A percentile compares a stretch with the other conserved stretches of the same genome.
Evolutionary conservation across 1,140 invertebrate genomes (phyloP).

Genomic region (Plutomurus gul): DNA sequence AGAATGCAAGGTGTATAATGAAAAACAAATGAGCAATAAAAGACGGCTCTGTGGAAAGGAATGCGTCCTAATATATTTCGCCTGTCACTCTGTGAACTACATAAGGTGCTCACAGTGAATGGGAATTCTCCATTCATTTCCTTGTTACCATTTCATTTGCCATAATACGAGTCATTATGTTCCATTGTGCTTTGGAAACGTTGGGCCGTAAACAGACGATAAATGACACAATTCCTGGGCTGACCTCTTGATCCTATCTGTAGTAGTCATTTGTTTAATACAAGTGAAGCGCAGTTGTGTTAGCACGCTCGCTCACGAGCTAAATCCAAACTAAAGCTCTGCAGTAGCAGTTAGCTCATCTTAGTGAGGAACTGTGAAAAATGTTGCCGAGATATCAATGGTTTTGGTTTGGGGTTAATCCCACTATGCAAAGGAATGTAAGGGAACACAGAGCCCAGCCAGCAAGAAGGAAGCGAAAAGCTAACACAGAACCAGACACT

Average conservation of each 20-base stretch:
- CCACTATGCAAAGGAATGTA: not conserved
- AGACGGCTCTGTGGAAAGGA: no score
- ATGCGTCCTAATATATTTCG: no score
- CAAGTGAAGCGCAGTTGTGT: no score
- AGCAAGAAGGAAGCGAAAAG: not conserved
- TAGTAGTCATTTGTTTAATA: not conserved
- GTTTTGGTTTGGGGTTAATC: not conserved
- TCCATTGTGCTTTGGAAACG: not conserved
- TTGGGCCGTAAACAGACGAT: not conserved
- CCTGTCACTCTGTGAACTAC: not conserved
- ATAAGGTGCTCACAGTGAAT: not conserved
- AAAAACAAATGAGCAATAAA: no score
- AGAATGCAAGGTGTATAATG: no score
- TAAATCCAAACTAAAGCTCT: no score
- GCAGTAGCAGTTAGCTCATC: no score
- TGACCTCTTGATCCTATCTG: not conserved
- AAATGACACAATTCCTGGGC: not conserved
- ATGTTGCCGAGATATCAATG: not conserved
- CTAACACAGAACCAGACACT: not conserved
- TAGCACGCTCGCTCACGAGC: no score
- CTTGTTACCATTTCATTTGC: not conserved
- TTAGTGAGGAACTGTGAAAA: not conserved
- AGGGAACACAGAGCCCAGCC: not conserved
- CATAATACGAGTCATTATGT: not conserved
- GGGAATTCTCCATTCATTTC: not conserved